Evolutionary conservation across 2,113 vertebrate genomes (phyloP).

Genomic region (Clarias magur): DNA sequence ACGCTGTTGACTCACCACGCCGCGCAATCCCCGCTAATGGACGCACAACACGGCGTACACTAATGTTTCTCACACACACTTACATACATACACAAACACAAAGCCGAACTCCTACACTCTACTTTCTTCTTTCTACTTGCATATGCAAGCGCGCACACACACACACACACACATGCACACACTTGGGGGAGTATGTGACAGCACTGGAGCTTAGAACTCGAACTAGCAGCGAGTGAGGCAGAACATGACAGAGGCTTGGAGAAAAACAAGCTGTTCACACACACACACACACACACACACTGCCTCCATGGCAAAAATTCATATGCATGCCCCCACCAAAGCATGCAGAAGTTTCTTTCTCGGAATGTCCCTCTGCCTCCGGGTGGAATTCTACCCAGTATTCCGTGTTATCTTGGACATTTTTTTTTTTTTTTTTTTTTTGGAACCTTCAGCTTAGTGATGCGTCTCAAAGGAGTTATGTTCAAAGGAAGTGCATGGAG

Average conservation of each 20-base stretch:
- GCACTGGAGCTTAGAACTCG: slow-evolving; percentile 45
- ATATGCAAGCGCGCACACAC: slow-evolving; percentile 38
- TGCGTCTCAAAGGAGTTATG: slow-evolving; percentile 70
- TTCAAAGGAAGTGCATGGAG: slow-evolving; percentile 75
- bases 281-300: slow-evolving; percentile 54
- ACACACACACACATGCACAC: slow-evolving; percentile 47
- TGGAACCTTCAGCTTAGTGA: slow-evolving; percentile 73
- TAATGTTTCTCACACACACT: slow-evolving; percentile 9
- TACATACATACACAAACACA: not conserved
- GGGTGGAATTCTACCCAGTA: slow-evolving; percentile 73
- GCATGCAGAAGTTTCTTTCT: slow-evolving; percentile 69
- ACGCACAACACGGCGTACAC: slow-evolving; percentile 24
- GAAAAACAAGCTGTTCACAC: slow-evolving; percentile 49
- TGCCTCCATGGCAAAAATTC: slow-evolving; percentile 57
- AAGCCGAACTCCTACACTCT: not conserved
- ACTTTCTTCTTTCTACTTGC: slow-evolving; percentile 33
- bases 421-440: slow-evolving; percentile 14
- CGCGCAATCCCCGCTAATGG: slow-evolving; percentile 36
- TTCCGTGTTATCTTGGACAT: slow-evolving; percentile 75
- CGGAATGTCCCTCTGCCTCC: slow-evolving; percentile 67
- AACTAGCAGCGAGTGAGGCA: slow-evolving; percentile 43
- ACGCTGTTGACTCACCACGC: slow-evolving; percentile 39
- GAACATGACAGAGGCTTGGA: slow-evolving; percentile 50
- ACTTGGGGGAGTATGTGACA: slow-evolving; percentile 45
- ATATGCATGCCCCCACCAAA: slow-evolving; percentile 56